These are phyloP conservation scores for Cirrhinus molitorella DNA, from an alignment of 2,797 vertebrate species.

Conservation along the genomic window DNA sequence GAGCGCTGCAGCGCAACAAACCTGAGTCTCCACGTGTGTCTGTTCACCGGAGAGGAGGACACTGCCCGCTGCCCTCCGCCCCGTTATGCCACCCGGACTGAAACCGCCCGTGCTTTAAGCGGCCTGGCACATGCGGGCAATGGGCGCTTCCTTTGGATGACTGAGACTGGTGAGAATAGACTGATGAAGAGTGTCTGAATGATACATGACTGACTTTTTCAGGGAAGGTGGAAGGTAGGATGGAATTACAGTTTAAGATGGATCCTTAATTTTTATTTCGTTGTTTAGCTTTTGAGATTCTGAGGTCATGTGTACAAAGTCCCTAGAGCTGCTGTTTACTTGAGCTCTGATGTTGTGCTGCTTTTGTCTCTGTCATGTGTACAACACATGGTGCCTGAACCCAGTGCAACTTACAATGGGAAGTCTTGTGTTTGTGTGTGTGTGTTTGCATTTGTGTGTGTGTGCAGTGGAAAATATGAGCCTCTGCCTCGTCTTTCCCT, in stretches of 20 bases:
- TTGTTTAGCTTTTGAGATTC: neutral
- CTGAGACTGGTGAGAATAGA: slow-evolving; percentile 78
- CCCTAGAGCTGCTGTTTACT: neutral
- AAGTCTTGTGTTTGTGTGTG: slow-evolving; percentile 2
- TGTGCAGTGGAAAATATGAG: slow-evolving; percentile 35
- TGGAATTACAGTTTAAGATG: neutral
- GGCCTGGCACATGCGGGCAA: slow-evolving; percentile 67
- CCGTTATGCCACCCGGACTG: slow-evolving; percentile 60
- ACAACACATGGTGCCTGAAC: slow-evolving; percentile 12
- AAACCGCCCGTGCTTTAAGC: slow-evolving; percentile 68
- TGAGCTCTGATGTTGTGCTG: neutral
- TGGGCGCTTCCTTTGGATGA: slow-evolving; percentile 85
- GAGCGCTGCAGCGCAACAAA: slow-evolving; percentile 72
- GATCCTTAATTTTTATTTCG: neutral
- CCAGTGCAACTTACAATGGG: neutral
- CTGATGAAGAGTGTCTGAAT: neutral
- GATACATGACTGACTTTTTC: neutral
- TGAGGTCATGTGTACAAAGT: neutral
- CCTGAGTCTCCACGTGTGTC: slow-evolving; percentile 79
- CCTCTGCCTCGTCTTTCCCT: slow-evolving; percentile 32
- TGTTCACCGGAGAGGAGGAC: slow-evolving; percentile 65
- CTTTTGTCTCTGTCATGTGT: neutral
- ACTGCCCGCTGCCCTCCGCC: slow-evolving; percentile 48
- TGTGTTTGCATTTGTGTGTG: neutral
- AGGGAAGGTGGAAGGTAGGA: neutral